These are phyloP conservation scores for Cataglyphis cursor DNA, from an alignment of 2,888 invertebrate species.

Conservation along the genomic window DNA sequence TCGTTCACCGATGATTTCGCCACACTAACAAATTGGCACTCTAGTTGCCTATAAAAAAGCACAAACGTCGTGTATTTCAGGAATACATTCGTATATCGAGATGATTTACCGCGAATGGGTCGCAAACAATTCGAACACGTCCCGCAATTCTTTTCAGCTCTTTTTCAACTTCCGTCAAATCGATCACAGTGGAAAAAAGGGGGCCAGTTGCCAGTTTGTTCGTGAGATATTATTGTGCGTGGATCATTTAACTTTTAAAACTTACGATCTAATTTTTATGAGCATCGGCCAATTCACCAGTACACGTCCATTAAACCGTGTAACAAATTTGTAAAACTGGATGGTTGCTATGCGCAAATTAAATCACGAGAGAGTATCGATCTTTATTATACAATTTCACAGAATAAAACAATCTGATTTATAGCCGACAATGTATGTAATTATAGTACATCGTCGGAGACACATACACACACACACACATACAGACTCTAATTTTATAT, in stretches of 20 bases:
- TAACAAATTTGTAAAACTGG: background rate
- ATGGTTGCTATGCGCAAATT: background rate
- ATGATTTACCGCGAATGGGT: constrained; percentile 39
- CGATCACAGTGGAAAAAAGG: background rate
- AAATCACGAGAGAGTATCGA: constrained; percentile 12
- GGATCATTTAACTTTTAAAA: constrained; percentile 30
- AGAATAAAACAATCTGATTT: constrained; percentile 29
- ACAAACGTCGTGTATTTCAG: background rate
- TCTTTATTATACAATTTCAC: constrained; percentile 7
- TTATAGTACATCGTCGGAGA: constrained; percentile 12
- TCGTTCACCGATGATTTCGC: constrained; percentile 6
- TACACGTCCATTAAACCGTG: background rate
- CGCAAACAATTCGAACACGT: constrained; percentile 27
- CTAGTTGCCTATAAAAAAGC: background rate
- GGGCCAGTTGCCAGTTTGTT: background rate
- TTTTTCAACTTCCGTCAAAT: constrained; percentile 35
- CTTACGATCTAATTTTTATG: constrained; percentile 23
- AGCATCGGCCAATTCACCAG: background rate
- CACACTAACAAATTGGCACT: background rate
- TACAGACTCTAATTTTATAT: constrained; percentile 12
- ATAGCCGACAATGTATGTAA: background rate
- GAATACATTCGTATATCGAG: background rate
- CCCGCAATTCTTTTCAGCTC: background rate
- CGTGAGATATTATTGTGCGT: constrained; percentile 35
- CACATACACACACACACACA: constrained; percentile 8